Percentiles rank a stretch among this genome's conserved stretches.
Conservation (phyloP, 2,888 invertebrate genomes). For the Cyrtodaria siliqua region DNA sequence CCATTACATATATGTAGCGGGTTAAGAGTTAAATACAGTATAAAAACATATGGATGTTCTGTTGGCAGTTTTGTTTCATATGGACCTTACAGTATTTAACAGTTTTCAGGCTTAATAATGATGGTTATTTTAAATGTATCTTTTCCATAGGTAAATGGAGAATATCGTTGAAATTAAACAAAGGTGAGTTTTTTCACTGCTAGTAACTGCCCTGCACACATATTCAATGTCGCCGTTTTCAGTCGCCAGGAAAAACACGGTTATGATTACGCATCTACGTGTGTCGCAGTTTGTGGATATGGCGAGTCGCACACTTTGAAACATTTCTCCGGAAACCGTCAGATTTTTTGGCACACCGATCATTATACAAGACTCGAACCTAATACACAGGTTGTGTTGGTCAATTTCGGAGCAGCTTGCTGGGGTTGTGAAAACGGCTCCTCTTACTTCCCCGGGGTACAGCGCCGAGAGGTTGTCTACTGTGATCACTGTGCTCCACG, state of each 20-base stretch:
- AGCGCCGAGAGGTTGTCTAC: conserved; percentile 93
- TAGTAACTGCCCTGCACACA: conserved; percentile 90
- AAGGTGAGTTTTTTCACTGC: conserved; percentile 89
- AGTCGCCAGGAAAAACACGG: conserved; percentile 91
- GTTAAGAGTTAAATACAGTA: too few relatives aligned
- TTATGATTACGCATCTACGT: conserved; percentile 90
- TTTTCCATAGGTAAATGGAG: conserved; percentile 89
- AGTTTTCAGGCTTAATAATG: conserved; percentile 90
- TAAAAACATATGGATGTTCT: too few relatives aligned
- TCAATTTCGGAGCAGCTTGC: conserved; percentile 88
- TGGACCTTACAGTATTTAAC: too few relatives aligned
- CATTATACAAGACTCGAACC: conserved; percentile 93
- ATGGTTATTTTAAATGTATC: conserved; percentile 92
- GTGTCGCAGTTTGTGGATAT: conserved; percentile 88
- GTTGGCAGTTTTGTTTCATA: too few relatives aligned
- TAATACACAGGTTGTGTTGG: conserved; percentile 88
- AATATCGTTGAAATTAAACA: conserved; percentile 90
- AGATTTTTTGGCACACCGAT: conserved; percentile 89
- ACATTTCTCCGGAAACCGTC: conserved; percentile 89
- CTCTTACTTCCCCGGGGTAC: conserved; percentile 91
- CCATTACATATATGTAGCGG: too few relatives aligned
- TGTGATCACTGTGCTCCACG: conserved; percentile 93
- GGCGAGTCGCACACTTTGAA: conserved; percentile 92
- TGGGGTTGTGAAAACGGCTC: conserved; percentile 91
- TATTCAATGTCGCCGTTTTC: conserved; percentile 91